Conservation (phyloP, 2,113 vertebrate genomes). For the Chaetura pelagica region DNA sequence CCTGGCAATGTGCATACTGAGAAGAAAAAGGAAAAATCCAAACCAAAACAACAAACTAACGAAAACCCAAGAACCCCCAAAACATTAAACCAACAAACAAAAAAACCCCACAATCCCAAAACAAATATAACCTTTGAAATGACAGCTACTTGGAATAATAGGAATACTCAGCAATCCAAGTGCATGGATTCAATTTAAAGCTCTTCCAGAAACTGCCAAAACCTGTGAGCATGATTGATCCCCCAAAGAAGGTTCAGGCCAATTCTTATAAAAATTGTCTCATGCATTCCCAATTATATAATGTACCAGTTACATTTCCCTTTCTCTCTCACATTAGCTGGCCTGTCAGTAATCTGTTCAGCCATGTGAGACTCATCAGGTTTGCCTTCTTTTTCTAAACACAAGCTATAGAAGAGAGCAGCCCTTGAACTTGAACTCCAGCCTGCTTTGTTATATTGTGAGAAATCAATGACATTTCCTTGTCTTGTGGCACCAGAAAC, state of each 20-base stretch:
- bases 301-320: not conserved
- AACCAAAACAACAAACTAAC: not conserved
- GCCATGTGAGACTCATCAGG: not conserved
- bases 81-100: no score
- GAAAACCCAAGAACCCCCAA: no score
- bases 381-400: not conserved
- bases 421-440: not conserved
- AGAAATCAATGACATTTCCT: conserved; percentile 1
- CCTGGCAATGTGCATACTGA: not conserved
- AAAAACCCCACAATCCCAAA: not conserved
- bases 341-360: not conserved
- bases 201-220: not conserved
- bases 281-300: not conserved
- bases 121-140: not conserved
- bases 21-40: not conserved
- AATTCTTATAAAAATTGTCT: not conserved
- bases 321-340: not conserved
- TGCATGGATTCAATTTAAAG: not conserved
- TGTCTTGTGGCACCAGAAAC: not conserved
- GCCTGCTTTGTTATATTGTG: not conserved
- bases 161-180: not conserved
- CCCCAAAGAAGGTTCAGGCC: not conserved
- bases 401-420: not conserved
- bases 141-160: not conserved
- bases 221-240: not conserved